Evolutionary conservation across 1,140 invertebrate genomes (phyloP), one percentile per base, ranked within the genome.

Genomic region (Tenebrio molitor): DNA sequence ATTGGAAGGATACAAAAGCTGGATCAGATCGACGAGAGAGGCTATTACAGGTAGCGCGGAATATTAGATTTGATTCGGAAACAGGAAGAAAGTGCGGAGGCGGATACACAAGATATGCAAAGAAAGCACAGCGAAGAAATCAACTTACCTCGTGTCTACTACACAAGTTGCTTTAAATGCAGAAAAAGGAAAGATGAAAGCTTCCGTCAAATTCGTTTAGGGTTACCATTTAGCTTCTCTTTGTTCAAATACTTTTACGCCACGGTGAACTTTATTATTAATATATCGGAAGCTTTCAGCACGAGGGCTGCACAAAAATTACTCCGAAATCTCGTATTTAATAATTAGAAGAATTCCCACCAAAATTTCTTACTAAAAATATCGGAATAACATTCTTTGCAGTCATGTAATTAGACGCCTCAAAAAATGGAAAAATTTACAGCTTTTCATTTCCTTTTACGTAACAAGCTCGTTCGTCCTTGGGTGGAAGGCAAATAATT

Each of bases 41-140:
- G n/a, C 53, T 62, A 62, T 62, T 62, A 62, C 53, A 62, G 36
- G 36, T 66, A 66, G 64, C 21, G 21, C 2, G 17, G 25, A 66
- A 33, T 42, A 66, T 42, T 66, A 42, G 64, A 66, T 66, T 44
- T 66, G 64, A 66, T 66, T 42, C 33, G 64, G 53, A 62, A 62
- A 62, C 29, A 62, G 19, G 53, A 62, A 62, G 53, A 21, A 23
- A 66, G 64, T 66, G 17, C 17, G 33, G 64, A 66, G 42, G 16
- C 64, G 64, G 64, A 64, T 62, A 62, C 53, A 53, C 46, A 62
- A 23, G 29, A 62, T 64, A 64, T 64, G 58, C 58, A 64, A 64
- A 23, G 36, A 42, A 65, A 42, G 33, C 39, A 65, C 29, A 17
- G 39, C 21, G 33, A 42, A 44, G 36, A 44, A 66, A 66, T 66